A percentile compares a stretch with the other conserved stretches of the same genome.
phyloP scores from a whole-genome alignment of 2,113 vertebrate genomes.

The Anas platyrhynchos region DNA sequence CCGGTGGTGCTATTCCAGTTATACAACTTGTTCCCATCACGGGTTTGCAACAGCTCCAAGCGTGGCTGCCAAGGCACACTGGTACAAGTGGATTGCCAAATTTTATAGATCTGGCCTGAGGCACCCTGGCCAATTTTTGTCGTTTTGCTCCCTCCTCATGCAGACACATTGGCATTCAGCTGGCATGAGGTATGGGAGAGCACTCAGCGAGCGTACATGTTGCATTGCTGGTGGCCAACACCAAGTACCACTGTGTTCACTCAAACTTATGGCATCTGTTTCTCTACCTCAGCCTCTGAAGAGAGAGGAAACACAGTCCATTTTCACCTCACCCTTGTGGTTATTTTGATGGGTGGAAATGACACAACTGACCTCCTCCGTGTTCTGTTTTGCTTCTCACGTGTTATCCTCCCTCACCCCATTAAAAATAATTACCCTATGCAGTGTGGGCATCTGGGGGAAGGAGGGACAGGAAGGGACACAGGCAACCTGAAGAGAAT shows the following conservation, averaged over 20 bases:
- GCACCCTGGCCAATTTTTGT: background rate
- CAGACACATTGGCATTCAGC: background rate
- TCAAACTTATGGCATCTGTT: background rate
- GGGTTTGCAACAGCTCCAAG: background rate
- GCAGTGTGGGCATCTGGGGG: background rate
- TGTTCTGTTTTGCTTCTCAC: background rate
- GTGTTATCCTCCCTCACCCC: background rate
- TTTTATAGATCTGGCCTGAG: background rate
- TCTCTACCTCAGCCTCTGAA: background rate
- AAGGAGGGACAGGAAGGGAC: background rate
- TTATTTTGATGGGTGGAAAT: background rate
- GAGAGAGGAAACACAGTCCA: background rate
- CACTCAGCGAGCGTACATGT: rapidly evolving
- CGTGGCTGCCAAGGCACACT: background rate
- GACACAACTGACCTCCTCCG: background rate
- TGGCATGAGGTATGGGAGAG: background rate
- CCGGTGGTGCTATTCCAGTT: background rate
- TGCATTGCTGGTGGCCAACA: background rate
- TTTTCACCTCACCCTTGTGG: background rate
- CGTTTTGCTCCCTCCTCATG: background rate
- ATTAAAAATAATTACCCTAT: background rate
- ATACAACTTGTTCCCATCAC: rapidly evolving
- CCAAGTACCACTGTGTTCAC: background rate
- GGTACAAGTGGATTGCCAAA: background rate
- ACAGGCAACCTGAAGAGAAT: background rate